Evolutionary conservation across 1,140 invertebrate species (phyloP), one percentile per base, ranked within the genome.

Genomic region (Danaus plexippus): DNA sequence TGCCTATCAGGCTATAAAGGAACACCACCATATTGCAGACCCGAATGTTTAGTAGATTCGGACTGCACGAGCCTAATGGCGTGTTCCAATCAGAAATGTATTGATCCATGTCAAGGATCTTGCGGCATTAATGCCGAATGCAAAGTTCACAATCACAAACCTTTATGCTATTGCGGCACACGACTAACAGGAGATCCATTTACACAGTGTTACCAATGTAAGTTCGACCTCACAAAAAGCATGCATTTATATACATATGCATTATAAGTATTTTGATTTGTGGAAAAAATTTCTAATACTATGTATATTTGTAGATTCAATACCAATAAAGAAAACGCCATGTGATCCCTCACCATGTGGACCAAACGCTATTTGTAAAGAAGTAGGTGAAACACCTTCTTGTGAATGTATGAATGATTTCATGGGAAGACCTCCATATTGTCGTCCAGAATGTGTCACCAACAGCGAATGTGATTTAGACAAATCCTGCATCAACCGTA

Each of bases 1-100:
- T 95, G 94, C 85, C 78, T 92, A 13, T 81, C 89, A 45, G 91
- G 92, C 59, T 94, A 93, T 72, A 83, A 89, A 49, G 94, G 94
- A 32, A 90, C 92, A 73, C 92, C 93, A 44, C 86, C 90, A n/a
- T 89, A 91, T 52, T 95, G 94, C 75, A 83, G 90, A 72, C 92
- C 92, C 6, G 92, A 93, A 82, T 94, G 92, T 73, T 77, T 92
- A 22, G 82, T 91, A 2, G 92, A 93, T 75, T 91, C 91, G 9
- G 95, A 97, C 52, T 97, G 96, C 75, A 89, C 93, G 7, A 88
- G 91, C 11, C 89, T 90, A 15, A 89, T 95, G 79, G 92, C 95
- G 9, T 97, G 96, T 68, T 90, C 96, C 15, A 96, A 96, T 64
- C 89, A 92, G 49, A 90, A 95, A 77, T 97, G 96, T 75, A 85